These are phyloP conservation scores for Champsocephalus gunnari DNA, from an alignment of 2,797 vertebrate species.

Conservation along the genomic window DNA sequence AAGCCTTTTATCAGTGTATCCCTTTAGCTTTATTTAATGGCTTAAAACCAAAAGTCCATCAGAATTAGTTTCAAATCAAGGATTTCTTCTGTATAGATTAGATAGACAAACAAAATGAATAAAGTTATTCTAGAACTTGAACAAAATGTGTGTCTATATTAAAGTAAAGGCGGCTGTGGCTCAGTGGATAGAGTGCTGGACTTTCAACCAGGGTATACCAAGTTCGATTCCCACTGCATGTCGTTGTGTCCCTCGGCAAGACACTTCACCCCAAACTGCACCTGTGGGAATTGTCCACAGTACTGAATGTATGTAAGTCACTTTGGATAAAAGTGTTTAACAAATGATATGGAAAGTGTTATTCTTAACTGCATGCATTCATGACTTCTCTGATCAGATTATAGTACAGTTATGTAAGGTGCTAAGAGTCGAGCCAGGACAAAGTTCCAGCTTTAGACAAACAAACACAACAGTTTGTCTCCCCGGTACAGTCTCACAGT, in stretches of 20 bases:
- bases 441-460: constrained; percentile 37
- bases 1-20: not conserved
- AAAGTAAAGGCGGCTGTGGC: too few relatives aligned
- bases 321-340: too few relatives aligned
- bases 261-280: too few relatives aligned
- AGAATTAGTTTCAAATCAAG: not conserved
- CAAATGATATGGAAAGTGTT: too few relatives aligned
- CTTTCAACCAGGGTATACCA: too few relatives aligned
- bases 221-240: too few relatives aligned
- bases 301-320: too few relatives aligned
- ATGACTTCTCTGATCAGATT: constrained; percentile 33
- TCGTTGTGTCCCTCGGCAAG: too few relatives aligned
- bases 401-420: constrained; percentile 42
- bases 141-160: not conserved
- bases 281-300: too few relatives aligned
- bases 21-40: not conserved
- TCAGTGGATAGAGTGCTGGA: too few relatives aligned
- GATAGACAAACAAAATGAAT: not conserved
- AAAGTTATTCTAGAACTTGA: not conserved
- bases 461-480: constrained; percentile 24
- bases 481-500: not conserved
- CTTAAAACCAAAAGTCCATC: not conserved
- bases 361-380: not conserved
- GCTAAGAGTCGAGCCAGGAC: constrained; percentile 14
- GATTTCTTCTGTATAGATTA: not conserved